A percentile compares a stretch with the other conserved stretches of the same genome.
These are phyloP conservation scores for Hydraecia micacea DNA, from an alignment of 2,888 invertebrate genomes.

Conservation along the genomic window DNA sequence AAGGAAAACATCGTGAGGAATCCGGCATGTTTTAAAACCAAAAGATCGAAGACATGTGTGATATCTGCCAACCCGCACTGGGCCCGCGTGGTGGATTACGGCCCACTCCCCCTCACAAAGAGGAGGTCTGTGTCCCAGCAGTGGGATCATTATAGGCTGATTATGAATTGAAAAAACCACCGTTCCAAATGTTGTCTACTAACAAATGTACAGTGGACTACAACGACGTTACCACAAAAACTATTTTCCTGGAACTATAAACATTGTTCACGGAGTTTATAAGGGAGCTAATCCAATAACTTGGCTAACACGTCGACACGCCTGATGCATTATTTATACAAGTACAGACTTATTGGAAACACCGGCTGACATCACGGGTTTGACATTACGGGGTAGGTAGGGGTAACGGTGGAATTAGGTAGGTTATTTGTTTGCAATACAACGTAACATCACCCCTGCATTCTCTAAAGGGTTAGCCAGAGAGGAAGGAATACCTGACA, in stretches of 20 bases:
- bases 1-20: too few relatives aligned
- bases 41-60: too few relatives aligned
- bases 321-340: slow-evolving; percentile 70
- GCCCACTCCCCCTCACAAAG: too few relatives aligned
- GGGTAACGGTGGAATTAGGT: not conserved
- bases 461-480: not conserved
- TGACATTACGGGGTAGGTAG: not conserved
- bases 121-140: too few relatives aligned
- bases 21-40: too few relatives aligned
- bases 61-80: too few relatives aligned
- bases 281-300: slow-evolving; percentile 68
- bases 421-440: not conserved
- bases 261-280: slow-evolving; percentile 57
- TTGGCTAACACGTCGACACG: slow-evolving; percentile 54
- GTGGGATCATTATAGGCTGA: too few relatives aligned
- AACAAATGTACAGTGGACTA: not conserved
- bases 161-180: not conserved
- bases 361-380: slow-evolving; percentile 29
- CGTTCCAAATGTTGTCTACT: not conserved
- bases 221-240: not conserved
- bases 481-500: too few relatives aligned
- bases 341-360: slow-evolving; percentile 67
- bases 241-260: slow-evolving; percentile 24
- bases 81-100: too few relatives aligned
- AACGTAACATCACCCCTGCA: not conserved